Conservation (phyloP, 2,888 invertebrate species). For the Matsumyia berberina region DNA sequence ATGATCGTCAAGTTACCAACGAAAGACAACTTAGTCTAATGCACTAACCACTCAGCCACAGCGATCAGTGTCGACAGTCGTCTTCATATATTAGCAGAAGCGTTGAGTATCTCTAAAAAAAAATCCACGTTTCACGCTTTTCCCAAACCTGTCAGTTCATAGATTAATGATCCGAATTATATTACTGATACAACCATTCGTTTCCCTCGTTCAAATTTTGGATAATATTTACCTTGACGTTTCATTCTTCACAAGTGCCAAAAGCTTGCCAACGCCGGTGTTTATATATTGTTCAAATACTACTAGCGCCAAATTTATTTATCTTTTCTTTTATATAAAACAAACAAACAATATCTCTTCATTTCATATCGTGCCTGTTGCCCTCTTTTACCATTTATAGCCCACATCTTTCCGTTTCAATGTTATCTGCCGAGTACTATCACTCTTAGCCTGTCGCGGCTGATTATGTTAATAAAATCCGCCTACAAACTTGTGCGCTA, state of each 20-base stretch:
- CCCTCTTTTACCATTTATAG: conserved; percentile 46
- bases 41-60: too few relatives aligned
- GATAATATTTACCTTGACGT: not conserved
- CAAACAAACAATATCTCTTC: conserved; percentile 14
- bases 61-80: too few relatives aligned
- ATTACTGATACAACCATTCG: not conserved
- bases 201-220: not conserved
- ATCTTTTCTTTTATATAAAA: not conserved
- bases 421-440: conserved; percentile 1
- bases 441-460: conserved; percentile 1
- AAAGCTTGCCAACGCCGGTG: conserved; percentile 27
- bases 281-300: conserved; percentile 39
- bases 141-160: too few relatives aligned
- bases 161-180: not conserved
- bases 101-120: too few relatives aligned
- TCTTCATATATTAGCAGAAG: too few relatives aligned
- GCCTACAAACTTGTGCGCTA: conserved; percentile 48
- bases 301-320: conserved; percentile 24
- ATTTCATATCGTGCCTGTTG: conserved; percentile 26
- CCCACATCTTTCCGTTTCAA: conserved; percentile 47
- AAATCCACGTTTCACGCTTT: too few relatives aligned
- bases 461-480: conserved; percentile 63
- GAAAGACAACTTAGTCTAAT: too few relatives aligned
- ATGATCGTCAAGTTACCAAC: too few relatives aligned
- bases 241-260: conserved; percentile 18